Evolutionary conservation across 2,888 invertebrate species (phyloP).

Genomic region (Cyaniris semiargus): DNA sequence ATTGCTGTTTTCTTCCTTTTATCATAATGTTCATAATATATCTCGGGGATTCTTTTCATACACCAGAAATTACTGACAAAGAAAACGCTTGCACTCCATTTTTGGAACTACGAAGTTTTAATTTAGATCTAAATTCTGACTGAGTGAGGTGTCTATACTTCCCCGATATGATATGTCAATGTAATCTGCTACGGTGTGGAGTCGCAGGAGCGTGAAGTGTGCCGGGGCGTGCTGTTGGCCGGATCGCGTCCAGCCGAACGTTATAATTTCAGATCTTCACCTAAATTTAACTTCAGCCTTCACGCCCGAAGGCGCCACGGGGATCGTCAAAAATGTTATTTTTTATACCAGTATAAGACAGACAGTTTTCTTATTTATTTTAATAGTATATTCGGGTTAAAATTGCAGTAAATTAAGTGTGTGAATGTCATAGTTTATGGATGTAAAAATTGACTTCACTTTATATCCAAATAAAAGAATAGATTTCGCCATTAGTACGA

Average conservation of each 20-base stretch:
- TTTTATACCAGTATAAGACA: not conserved
- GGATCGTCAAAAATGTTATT: not conserved
- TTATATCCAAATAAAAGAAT: too few species aligned
- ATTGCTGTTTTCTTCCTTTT: too few species aligned
- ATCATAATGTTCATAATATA: too few species aligned
- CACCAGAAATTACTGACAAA: too few species aligned
- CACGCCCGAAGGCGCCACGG: not conserved
- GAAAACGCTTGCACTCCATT: too few species aligned
- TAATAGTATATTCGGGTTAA: too few species aligned
- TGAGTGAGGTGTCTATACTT: not conserved
- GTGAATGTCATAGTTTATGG: too few species aligned
- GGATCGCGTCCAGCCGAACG: not conserved
- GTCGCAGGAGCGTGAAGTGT: not conserved
- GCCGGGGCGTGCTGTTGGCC: not conserved
- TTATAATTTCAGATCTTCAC: not conserved
- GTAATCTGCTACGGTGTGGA: not conserved
- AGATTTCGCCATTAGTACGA: too few species aligned
- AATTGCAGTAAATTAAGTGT: too few species aligned
- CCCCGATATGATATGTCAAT: not conserved
- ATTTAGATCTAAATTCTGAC: not conserved
- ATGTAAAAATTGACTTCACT: too few species aligned
- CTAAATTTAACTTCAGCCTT: conserved; percentile 1
- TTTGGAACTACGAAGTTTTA: not conserved
- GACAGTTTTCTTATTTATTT: too few species aligned
- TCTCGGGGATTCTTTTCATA: too few species aligned